Evolutionary conservation across 2,113 vertebrate species (phyloP), one percentile per base, ranked within the genome.

Genomic region (Shinisaurus crocodilurus): DNA sequence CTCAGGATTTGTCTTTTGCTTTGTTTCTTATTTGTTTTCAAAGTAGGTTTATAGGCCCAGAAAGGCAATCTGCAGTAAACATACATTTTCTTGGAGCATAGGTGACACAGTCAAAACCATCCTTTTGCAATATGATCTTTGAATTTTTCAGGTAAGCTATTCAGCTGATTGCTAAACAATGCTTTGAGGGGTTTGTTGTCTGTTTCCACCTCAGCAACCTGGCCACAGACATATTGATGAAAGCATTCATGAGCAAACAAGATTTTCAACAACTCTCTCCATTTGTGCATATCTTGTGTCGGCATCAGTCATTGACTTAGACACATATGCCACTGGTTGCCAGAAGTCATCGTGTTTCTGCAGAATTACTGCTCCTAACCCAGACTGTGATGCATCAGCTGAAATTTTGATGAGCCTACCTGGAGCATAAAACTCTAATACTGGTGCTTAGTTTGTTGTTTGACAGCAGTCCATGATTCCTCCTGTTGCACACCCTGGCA

Each of bases 381-480:
- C n/a, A 79, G 43, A 25, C 63, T 70, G 60, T 69, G 74, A 90
- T 90, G 89, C 63, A 79, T 79, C 74, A 50, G 76, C 82, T 85
- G 60, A 90, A 86, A 79, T 90, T 85, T 74, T 90, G 89, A 90
- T 90, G 80, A 84, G 81, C 45, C 43, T 82, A 63, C 81, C 86
- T 72, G 48, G 3, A 87, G 5, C 85, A 90, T 85, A 92, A 88
- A 25, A 85, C 74, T 86, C 75, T 86, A 79, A 85, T 69, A 70
- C 32, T 45, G 32, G 37, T 67, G 34, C 75, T 86, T 57, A n/a
- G 54, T n/a, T 72, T 72, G 63, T 50, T 29, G 67, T n/a, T 86
- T 90, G 83, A 87, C 75, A 86, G 84, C 67, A 82, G 34, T n/a
- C 20, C 29, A n/a, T 80, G 83, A 82, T 86, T 86, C 32, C 65